phyloP scores from a whole-genome alignment of 2,888 invertebrate genomes.

The Tupiocoris notatus region DNA sequence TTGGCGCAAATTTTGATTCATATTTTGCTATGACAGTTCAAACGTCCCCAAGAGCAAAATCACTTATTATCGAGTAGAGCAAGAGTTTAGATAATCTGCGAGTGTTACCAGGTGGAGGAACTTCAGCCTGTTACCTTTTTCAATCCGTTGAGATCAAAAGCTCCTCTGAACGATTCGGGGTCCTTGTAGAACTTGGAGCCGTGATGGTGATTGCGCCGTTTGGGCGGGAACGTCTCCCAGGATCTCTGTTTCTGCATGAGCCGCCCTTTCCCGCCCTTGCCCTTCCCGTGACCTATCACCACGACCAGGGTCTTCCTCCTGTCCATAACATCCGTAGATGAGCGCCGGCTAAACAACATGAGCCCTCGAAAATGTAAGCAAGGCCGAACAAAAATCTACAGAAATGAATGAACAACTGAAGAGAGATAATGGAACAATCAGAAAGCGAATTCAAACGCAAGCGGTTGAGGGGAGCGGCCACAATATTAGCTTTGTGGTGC shows the following conservation, averaged over 20 bases:
- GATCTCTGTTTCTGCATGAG: slow-evolving; percentile 63
- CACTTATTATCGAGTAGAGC: too few relatives aligned
- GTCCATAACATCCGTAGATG: slow-evolving; percentile 51
- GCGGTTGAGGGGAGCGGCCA: too few relatives aligned
- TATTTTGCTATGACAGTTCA: too few relatives aligned
- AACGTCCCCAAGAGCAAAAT: too few relatives aligned
- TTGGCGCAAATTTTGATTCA: too few relatives aligned
- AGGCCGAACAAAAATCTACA: background rate
- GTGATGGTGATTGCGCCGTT: slow-evolving; percentile 51
- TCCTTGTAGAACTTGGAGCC: slow-evolving; percentile 51
- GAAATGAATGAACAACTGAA: background rate
- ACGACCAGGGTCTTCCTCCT: slow-evolving; percentile 59
- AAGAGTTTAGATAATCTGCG: too few relatives aligned
- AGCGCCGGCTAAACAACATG: slow-evolving; percentile 48
- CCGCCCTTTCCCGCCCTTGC: slow-evolving; percentile 49
- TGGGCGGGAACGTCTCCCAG: slow-evolving; percentile 65
- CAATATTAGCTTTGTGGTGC: too few relatives aligned
- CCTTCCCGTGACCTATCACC: slow-evolving; percentile 52
- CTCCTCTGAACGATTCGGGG: slow-evolving; percentile 52
- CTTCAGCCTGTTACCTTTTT: slow-evolving; percentile 54
- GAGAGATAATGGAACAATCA: too few relatives aligned
- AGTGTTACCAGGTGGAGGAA: too few relatives aligned
- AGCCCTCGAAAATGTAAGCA: slow-evolving; percentile 34
- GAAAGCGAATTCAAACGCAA: too few relatives aligned
- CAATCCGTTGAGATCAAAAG: slow-evolving; percentile 53